Conservation (phyloP, 1,140 invertebrate genomes). For the Atta colombica region DNA sequence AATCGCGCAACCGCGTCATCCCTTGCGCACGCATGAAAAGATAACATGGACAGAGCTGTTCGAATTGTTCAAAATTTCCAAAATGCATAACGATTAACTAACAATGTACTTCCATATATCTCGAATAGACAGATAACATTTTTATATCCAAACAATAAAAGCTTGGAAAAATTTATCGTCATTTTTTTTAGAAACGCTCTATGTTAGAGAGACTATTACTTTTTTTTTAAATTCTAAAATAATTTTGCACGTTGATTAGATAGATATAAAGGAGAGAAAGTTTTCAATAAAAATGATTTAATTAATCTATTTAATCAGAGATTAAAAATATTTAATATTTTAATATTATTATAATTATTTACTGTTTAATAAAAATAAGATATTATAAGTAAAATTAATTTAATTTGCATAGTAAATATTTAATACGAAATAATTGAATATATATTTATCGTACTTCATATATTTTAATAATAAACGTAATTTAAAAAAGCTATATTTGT, state of each 20-base stretch:
- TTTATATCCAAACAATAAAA: slow-evolving; percentile 68
- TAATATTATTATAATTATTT: not conserved
- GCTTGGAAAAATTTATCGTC: not conserved
- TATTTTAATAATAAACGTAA: not conserved
- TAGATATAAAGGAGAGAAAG: not conserved
- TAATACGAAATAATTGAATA: not conserved
- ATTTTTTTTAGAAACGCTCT: not conserved
- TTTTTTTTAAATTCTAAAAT: not conserved
- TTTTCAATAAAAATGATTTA: slow-evolving; percentile 16
- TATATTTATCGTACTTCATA: not conserved
- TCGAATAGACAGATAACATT: slow-evolving; percentile 74
- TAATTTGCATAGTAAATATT: not conserved
- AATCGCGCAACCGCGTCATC: slow-evolving; percentile 79
- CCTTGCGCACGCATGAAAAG: slow-evolving; percentile 61
- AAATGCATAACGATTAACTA: slow-evolving; percentile 37
- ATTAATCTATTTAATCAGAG: not conserved
- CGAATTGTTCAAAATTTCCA: slow-evolving; percentile 24
- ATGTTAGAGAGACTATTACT: not conserved
- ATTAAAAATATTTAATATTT: not conserved
- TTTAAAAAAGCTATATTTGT: not conserved
- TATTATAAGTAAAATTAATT: not conserved
- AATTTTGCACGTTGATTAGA: slow-evolving; percentile 4
- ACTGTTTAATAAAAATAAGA: slow-evolving; percentile 7
- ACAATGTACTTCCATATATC: slow-evolving; percentile 49
- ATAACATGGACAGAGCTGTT: not conserved